Percentiles rank a stretch among this genome's conserved stretches.
Conservation (phyloP, 2,888 invertebrate genomes). For the Melanostoma mellinum region DNA sequence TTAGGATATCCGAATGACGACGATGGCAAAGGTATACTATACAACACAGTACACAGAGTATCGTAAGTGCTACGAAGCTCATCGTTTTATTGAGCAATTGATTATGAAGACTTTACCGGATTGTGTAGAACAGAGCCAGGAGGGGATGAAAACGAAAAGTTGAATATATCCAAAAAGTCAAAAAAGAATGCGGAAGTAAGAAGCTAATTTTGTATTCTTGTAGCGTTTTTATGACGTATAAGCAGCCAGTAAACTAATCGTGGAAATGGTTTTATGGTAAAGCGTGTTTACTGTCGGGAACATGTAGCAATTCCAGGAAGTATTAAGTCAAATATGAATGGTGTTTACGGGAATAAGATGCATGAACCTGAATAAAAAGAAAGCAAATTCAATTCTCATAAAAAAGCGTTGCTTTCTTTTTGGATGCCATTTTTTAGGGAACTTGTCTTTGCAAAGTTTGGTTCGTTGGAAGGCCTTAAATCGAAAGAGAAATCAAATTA, state of each 20-base stretch:
- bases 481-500: too few species aligned
- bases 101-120: slow-evolving; percentile 46
- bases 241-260: background rate
- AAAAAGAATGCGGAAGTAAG: background rate
- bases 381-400: background rate
- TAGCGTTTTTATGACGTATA: background rate
- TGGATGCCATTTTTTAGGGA: too few species aligned
- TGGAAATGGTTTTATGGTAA: background rate
- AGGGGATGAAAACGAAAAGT: background rate
- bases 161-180: background rate
- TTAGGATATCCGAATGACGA: background rate
- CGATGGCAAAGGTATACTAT: background rate
- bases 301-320: background rate
- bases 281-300: background rate
- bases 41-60: slow-evolving; percentile 27
- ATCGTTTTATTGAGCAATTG: slow-evolving; percentile 64
- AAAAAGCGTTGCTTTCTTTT: too few species aligned
- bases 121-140: slow-evolving; percentile 10
- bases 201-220: background rate
- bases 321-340: too few species aligned
- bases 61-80: slow-evolving; percentile 23
- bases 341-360: too few species aligned
- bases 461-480: too few species aligned
- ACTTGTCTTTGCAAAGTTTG: too few species aligned
- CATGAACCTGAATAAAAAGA: background rate